phyloP scores from a whole-genome alignment of 1,140 invertebrate species.

The Agraylea sexmaculata region DNA sequence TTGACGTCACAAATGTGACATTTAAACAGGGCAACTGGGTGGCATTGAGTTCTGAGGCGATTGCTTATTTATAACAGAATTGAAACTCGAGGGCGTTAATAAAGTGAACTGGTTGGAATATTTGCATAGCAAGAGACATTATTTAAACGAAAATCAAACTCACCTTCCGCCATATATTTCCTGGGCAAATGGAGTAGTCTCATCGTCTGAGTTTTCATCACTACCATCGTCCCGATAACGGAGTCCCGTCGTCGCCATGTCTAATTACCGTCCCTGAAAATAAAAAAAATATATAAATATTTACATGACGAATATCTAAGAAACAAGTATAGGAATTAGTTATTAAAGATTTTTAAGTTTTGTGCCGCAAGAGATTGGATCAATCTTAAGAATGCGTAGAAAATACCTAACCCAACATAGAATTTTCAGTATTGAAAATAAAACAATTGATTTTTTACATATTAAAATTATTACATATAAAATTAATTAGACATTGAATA shows the following conservation, averaged over 20 bases:
- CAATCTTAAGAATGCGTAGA: too few relatives aligned
- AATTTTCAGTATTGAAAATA: too few relatives aligned
- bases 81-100: neutral
- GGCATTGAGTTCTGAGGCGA: neutral
- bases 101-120: slow-evolving; percentile 5
- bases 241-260: slow-evolving; percentile 48
- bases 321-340: too few relatives aligned
- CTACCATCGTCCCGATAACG: slow-evolving; percentile 49
- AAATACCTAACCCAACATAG: too few relatives aligned
- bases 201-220: slow-evolving; percentile 71
- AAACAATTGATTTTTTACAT: too few relatives aligned
- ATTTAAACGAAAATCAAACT: slow-evolving; percentile 22
- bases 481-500: too few relatives aligned
- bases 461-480: too few relatives aligned
- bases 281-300: slow-evolving; percentile 19
- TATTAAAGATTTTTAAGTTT: too few relatives aligned
- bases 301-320: too few relatives aligned
- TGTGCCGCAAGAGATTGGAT: too few relatives aligned
- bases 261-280: slow-evolving; percentile 30
- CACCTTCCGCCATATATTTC: slow-evolving; percentile 82
- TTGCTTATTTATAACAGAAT: neutral
- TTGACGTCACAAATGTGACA: too few relatives aligned
- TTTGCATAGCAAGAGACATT: slow-evolving; percentile 4
- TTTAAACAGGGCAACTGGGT: too few relatives aligned
- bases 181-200: slow-evolving; percentile 67